Base-by-base conservation (phyloP, 2,797 vertebrate species). In the Spinus pinus region DNA sequence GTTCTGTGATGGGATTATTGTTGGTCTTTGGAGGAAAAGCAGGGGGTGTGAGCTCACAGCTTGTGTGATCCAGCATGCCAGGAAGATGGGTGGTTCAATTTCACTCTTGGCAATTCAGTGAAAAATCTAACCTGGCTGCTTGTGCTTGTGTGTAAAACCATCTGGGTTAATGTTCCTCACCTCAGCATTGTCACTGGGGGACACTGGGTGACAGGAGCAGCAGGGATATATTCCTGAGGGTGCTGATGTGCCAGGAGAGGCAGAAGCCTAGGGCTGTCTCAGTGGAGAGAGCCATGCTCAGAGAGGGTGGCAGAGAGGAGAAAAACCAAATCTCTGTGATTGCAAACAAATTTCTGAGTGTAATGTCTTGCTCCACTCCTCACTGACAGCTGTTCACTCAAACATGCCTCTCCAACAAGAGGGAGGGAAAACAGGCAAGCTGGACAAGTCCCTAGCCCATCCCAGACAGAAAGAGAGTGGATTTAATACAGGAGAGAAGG, bases 231-330 rank as follows among this genome's bases (percentile, higher is more conserved):
- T 65, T 88, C 5, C 6, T 16, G 8, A 67, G 14, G 20, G 35
- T 64, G 13, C 44, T 70, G 60, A 31, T 85, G 39, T 51, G 22
- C 78, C 64, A 35, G 0, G 2, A 85, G 54, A 54, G 31, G 30
- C 33, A 67, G 56, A 86, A 93, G 16, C 15, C 21, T 23, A 15
- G 49, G n/a, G 30, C 14, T 70, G 25, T 62, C 31, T 94, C 28
- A 57, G n/a, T 7, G 2, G 50, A 31, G 33, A 28, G 37, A 39
- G 37, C 53, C 9, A 1, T 0, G 2, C 12, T 56, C 10, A 37
- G 30, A n/a, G 16, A 53, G 37, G 6, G 21, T 19, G 8, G 8
- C 53, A 81, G 57, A 74, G 44, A 77, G 18, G 5, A 7, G 27
- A 46, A 79, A 66, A 79, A 33, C 2, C 31, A 47, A 56, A 33